phyloP scores from a whole-genome alignment of 2,113 vertebrate species.

The Cacatua alba region DNA sequence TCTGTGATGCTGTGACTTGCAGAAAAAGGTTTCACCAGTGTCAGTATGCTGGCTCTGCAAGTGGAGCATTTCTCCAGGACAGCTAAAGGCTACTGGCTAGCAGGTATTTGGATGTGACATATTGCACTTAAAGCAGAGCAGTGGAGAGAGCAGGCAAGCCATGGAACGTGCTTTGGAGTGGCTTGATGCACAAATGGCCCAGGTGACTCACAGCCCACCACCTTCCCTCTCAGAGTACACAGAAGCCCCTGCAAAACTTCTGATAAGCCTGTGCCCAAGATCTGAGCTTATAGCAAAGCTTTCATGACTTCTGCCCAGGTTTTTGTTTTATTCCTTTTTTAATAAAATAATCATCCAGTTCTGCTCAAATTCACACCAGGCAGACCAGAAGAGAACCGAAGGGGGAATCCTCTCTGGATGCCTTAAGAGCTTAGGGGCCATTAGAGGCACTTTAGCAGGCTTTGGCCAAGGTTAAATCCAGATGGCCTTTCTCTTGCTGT shows the following conservation, averaged over 20 bases:
- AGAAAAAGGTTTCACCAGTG: background rate
- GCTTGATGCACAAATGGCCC: fast-evolving
- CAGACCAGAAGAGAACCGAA: background rate
- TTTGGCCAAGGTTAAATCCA: background rate
- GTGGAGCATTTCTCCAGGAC: background rate
- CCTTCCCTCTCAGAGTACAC: background rate
- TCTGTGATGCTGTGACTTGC: background rate
- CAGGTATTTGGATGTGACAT: background rate
- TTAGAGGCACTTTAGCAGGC: background rate
- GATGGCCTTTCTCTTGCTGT: background rate
- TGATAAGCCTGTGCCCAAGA: background rate
- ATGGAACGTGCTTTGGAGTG: background rate
- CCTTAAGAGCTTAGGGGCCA: background rate
- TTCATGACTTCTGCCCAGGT: background rate
- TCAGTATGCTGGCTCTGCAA: background rate
- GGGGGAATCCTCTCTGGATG: background rate
- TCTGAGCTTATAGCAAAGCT: background rate
- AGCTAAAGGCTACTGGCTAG: background rate
- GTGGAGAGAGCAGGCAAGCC: background rate
- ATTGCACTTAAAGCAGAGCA: background rate
- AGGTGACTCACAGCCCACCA: background rate
- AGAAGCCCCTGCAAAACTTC: background rate
- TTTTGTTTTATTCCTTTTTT: background rate
- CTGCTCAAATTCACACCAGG: background rate
- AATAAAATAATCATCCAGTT: background rate